Base-by-base conservation (phyloP, 2,797 vertebrate species). In the Mormyrops boulengeri region DNA sequence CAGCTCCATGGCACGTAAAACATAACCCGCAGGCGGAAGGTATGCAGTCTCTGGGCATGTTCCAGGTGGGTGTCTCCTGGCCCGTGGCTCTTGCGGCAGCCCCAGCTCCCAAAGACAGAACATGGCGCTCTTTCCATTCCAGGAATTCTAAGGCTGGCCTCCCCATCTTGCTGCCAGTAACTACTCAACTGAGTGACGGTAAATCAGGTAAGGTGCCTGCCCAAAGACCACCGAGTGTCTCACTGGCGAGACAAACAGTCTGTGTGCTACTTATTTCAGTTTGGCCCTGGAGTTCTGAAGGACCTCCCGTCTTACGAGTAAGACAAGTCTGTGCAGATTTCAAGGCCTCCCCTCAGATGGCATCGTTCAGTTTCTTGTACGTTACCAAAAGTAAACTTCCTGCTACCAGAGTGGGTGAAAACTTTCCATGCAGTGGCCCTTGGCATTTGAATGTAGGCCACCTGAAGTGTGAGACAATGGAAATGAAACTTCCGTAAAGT, bases 51-150 rank as follows among this genome's bases (percentile, higher is more conserved):
- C 91, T 90, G 92, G 94, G 93, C 92, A 92, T 22, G 89, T 90
- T 91, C 92, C 62, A 17, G 60, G 2, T 14, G 17, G 77, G 77
- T 22, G 52, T 52, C 34, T 55, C 26, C 7, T 44, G 47, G 41
- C 41, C 77, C n/a, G 22, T 17, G 55, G 73, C 12, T 60, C 22
- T 17, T 17, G 50, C 1, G 12, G 34, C 38, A 2, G 53, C 38
- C 53, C 94, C 94, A 93, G 93, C 93, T 94, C 94, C 93, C 93
- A 93, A 91, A 93, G 85, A 87, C 91, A 91, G 91, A 95, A 2
- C 38, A 38, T 44, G 73, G 19, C 5, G 73, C 73, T 80, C 73
- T 8, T 82, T 82, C 77, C 17, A n/a, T 47, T 80, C 19, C 3
- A 7, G 52, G 52, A 84, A 49, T 85, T 85, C 12, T 19, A 49